A percentile compares a stretch with the other conserved stretches of the same genome.
These are phyloP conservation scores for Clinocottus analis DNA, from an alignment of 2,113 vertebrate species.

Conservation along the genomic window DNA sequence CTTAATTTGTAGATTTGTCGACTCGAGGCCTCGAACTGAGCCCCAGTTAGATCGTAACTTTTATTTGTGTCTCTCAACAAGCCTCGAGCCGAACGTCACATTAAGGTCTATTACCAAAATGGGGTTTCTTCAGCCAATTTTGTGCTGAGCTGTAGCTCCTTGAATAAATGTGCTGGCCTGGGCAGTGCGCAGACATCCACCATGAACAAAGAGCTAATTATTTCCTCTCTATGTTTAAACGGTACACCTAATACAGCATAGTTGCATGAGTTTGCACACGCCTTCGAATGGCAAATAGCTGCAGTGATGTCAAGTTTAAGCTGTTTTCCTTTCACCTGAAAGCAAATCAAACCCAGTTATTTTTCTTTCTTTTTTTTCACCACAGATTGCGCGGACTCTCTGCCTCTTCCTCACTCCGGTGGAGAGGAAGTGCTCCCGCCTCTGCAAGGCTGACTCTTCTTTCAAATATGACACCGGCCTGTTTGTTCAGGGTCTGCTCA, in stretches of 20 bases:
- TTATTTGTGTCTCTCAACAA: slow-evolving; percentile 3
- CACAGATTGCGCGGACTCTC: slow-evolving; percentile 93
- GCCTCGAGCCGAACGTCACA: slow-evolving; percentile 8
- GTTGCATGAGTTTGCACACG: background rate
- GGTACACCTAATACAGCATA: background rate
- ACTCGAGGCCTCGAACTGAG: slow-evolving; percentile 18
- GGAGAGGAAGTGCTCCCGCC: slow-evolving; percentile 94
- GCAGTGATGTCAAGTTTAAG: background rate
- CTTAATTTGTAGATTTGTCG: slow-evolving; percentile 9
- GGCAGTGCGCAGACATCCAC: too few relatives aligned
- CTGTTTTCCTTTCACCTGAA: background rate
- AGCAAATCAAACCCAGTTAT: background rate
- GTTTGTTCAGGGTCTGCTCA: slow-evolving; percentile 97
- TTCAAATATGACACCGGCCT: slow-evolving; percentile 97
- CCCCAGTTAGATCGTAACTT: slow-evolving; percentile 36
- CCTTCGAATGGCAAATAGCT: background rate
- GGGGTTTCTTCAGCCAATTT: background rate
- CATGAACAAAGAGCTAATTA: background rate
- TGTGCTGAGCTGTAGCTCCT: slow-evolving; percentile 6
- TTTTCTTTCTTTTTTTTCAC: background rate
- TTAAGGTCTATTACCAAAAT: slow-evolving; percentile 4
- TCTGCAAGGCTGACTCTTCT: slow-evolving; percentile 89
- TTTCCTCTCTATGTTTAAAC: background rate
- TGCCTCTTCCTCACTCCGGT: slow-evolving; percentile 94
- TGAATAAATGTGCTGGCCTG: background rate